Evolutionary conservation across 53 echinoderm and acorn worm species (phyloP).

Genomic region (Echinarachnius parma): DNA sequence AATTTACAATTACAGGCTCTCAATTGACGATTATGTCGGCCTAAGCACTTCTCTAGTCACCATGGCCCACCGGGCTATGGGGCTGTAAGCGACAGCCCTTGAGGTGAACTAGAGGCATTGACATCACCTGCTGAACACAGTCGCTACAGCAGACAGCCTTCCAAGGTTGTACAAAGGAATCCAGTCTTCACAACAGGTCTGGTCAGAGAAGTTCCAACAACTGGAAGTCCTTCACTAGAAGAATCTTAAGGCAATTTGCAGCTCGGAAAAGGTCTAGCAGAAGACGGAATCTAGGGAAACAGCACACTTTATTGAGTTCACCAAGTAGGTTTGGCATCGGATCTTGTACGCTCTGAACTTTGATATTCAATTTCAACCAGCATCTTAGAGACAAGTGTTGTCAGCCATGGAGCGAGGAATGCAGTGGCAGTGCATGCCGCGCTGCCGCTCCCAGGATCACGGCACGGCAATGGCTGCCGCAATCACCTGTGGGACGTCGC

Average conservation of each 20-base stretch:
- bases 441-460: conserved; percentile 71
- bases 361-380: no score
- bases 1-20: neutral
- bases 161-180: neutral
- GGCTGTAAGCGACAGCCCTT: conserved; percentile 32
- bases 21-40: conserved; percentile 17
- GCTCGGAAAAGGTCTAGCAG: no score
- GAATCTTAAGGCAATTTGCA: no score
- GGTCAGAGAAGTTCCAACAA: neutral
- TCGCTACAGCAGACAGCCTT: neutral
- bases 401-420: neutral
- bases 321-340: no score
- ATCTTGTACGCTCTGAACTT: no score
- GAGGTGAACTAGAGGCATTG: neutral
- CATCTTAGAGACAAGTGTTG: neutral
- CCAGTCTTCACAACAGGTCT: neutral
- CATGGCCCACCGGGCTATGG: conserved; percentile 42
- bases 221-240: neutral
- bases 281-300: no score
- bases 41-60: conserved; percentile 23
- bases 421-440: conserved; percentile 57
- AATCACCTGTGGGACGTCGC: conserved; percentile 59
- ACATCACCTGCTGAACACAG: neutral
- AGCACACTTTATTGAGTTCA: no score
- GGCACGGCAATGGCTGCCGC: conserved; percentile 60